These are phyloP conservation scores for Scomber colias DNA, from an alignment of 2,113 vertebrate genomes.

Conservation along the genomic window DNA sequence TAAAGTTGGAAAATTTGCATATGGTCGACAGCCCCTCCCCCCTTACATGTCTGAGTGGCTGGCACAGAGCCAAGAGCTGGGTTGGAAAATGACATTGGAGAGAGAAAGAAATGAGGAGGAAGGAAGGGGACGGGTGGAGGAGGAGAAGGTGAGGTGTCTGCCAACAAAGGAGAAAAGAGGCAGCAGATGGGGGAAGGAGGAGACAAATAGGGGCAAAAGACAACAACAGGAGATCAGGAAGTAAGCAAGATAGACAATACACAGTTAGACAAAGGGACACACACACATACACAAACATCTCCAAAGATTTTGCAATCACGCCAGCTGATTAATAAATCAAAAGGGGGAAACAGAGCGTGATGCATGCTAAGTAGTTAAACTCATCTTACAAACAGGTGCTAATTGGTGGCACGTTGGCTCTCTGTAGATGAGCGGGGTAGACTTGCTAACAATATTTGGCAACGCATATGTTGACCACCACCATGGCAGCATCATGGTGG, in stretches of 20 bases:
- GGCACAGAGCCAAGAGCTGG: constrained; percentile 67
- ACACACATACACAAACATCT: constrained; percentile 11
- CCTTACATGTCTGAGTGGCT: constrained; percentile 67
- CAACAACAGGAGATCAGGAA: constrained; percentile 11
- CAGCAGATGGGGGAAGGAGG: constrained; percentile 57
- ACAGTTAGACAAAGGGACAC: background rate
- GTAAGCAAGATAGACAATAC: constrained; percentile 8
- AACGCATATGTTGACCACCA: background rate
- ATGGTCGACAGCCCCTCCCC: constrained; percentile 26
- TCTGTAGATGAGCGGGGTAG: constrained; percentile 44
- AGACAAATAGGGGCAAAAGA: constrained; percentile 62
- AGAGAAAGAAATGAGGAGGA: constrained; percentile 18
- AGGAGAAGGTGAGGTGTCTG: constrained; percentile 62
- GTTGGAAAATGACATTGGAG: constrained; percentile 47
- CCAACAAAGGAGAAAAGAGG: constrained; percentile 63
- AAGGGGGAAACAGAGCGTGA: background rate
- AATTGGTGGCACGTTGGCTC: constrained; percentile 50
- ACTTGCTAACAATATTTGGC: background rate
- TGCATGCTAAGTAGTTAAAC: constrained; percentile 35
- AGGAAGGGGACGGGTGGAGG: constrained; percentile 30
- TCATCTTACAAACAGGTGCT: constrained; percentile 62
- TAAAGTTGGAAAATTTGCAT: constrained; percentile 67
- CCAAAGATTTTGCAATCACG: constrained; percentile 50
- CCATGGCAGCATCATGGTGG: background rate
- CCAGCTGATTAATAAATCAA: constrained; percentile 53